phyloP scores from a whole-genome alignment of 2,888 invertebrate genomes.

The Tetanocera ferruginea region DNA sequence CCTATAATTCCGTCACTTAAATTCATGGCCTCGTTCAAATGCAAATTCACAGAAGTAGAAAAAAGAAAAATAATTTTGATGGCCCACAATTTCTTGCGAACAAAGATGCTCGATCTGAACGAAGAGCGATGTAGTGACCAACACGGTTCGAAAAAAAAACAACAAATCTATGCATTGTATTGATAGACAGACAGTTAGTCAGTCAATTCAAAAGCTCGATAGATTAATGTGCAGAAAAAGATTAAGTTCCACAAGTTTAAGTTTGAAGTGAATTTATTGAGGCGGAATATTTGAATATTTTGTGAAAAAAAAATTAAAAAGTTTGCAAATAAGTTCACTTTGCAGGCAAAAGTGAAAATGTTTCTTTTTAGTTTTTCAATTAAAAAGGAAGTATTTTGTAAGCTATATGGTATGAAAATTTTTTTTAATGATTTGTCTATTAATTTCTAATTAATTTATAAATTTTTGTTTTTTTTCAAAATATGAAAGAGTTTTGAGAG shows the following conservation, averaged over 20 bases:
- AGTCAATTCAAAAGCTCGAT: neutral
- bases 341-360: neutral
- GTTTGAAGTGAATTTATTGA: too few relatives aligned
- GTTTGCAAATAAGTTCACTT: too few relatives aligned
- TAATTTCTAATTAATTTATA: too few relatives aligned
- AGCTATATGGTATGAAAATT: too few relatives aligned
- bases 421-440: too few relatives aligned
- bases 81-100: conserved; percentile 17
- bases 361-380: neutral
- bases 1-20: conserved; percentile 19
- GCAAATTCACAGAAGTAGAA: conserved; percentile 17
- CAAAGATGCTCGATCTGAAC: neutral
- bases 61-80: conserved; percentile 23
- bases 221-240: neutral
- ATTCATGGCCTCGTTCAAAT: conserved; percentile 33
- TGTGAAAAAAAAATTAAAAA: too few relatives aligned
- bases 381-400: too few relatives aligned
- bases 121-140: neutral
- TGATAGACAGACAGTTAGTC: neutral
- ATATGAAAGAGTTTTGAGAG: too few relatives aligned
- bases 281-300: too few relatives aligned
- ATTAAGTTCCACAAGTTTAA: neutral
- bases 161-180: conserved; percentile 2
- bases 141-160: conserved; percentile 7
- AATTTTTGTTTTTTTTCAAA: too few relatives aligned